Conservation (phyloP, 1,140 invertebrate species). For the Orius laevigatus region DNA sequence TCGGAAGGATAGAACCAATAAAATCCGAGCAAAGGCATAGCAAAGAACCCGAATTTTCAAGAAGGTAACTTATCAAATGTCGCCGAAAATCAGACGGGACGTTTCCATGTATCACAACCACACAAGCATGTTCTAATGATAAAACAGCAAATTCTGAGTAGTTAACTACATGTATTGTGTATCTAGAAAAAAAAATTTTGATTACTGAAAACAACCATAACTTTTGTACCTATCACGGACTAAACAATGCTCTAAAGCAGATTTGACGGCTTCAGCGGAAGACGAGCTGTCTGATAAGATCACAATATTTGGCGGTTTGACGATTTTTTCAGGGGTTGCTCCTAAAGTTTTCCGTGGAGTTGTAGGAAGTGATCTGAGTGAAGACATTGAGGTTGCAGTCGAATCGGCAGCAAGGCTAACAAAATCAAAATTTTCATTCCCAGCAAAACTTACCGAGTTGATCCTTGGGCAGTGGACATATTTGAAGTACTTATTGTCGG, state of each 20-base stretch:
- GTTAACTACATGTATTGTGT: conserved; percentile 55
- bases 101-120: conserved; percentile 62
- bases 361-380: conserved; percentile 8
- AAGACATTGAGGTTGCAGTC: conserved; percentile 14
- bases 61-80: conserved; percentile 51
- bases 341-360: conserved; percentile 14
- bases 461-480: conserved; percentile 9
- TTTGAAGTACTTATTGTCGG: neutral
- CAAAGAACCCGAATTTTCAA: conserved; percentile 50
- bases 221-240: conserved; percentile 55
- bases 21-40: conserved; percentile 69
- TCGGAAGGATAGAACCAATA: conserved; percentile 54
- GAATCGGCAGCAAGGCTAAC: conserved; percentile 13
- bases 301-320: conserved; percentile 65
- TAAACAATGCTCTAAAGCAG: conserved; percentile 45
- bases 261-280: conserved; percentile 50
- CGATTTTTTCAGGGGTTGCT: conserved; percentile 13
- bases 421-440: too few species aligned
- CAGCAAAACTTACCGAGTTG: conserved; percentile 1
- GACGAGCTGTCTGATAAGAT: conserved; percentile 62
- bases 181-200: conserved; percentile 32
- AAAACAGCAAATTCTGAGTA: conserved; percentile 37
- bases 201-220: conserved; percentile 10
- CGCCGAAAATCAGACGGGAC: conserved; percentile 43
- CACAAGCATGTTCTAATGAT: conserved; percentile 52